Evolutionary conservation across 1,140 invertebrate genomes (phyloP).

Genomic region (Steinernema khuongi): DNA sequence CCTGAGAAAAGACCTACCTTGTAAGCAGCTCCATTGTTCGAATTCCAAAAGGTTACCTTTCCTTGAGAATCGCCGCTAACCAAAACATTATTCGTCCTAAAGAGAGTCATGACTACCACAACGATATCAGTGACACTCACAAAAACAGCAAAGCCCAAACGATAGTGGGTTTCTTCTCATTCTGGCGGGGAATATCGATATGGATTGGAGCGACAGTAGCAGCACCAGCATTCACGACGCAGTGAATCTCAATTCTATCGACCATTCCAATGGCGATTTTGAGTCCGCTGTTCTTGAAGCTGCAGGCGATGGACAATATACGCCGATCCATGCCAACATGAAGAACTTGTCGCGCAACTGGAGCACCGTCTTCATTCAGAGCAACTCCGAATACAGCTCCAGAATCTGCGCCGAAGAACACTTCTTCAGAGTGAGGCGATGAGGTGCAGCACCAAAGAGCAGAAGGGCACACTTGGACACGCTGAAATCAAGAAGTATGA

Average conservation of each 20-base stretch:
- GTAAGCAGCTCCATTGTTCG: neutral
- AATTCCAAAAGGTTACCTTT: neutral
- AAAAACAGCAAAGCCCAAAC: neutral
- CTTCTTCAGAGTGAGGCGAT: neutral
- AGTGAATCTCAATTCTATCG: conserved; percentile 3
- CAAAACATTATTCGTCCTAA: neutral
- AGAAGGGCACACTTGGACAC: neutral
- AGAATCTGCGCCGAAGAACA: neutral
- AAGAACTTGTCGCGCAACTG: neutral
- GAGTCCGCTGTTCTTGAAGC: neutral
- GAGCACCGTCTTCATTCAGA: neutral
- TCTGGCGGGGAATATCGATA: neutral
- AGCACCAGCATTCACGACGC: neutral
- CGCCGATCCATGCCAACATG: neutral
- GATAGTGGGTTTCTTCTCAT: neutral
- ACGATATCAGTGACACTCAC: neutral
- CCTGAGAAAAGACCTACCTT: neutral
- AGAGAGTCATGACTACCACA: neutral
- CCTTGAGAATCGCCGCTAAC: conserved; percentile 5
- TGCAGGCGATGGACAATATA: neutral
- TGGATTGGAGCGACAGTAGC: neutral
- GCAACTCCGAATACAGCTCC: neutral
- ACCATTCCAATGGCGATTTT: neutral
- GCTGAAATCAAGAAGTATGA: neutral
- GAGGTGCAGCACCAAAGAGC: conserved; percentile 6